phyloP scores from a whole-genome alignment of 2,113 vertebrate genomes.

The Nematolebias whitei region DNA sequence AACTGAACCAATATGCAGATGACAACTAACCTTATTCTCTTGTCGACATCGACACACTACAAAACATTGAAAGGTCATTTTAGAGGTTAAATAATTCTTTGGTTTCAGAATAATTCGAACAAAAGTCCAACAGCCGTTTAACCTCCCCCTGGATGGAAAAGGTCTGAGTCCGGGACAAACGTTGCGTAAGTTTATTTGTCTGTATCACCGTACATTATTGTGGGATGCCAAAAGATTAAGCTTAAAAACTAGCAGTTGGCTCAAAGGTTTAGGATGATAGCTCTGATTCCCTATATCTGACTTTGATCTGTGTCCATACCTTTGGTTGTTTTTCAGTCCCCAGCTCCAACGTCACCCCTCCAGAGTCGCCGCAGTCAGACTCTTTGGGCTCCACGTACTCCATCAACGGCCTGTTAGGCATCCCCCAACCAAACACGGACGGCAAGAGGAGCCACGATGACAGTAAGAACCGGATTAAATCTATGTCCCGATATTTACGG shows the following conservation, averaged over 20 bases:
- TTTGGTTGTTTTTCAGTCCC: conserved; percentile 78
- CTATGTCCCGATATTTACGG: background rate
- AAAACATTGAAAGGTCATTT: background rate
- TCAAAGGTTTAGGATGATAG: conserved; percentile 31
- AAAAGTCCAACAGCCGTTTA: conserved; percentile 91
- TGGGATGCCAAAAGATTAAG: conserved; percentile 35
- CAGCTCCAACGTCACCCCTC: conserved; percentile 89
- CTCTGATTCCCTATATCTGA: conserved; percentile 13
- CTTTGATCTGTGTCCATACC: conserved; percentile 15
- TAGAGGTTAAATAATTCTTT: background rate
- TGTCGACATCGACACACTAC: background rate
- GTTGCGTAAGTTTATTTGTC: conserved; percentile 80
- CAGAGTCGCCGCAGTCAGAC: conserved; percentile 90
- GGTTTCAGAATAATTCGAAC: conserved; percentile 88
- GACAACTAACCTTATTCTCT: background rate
- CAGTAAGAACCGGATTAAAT: conserved; percentile 79
- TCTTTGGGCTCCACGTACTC: conserved; percentile 91
- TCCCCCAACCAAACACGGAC: conserved; percentile 80
- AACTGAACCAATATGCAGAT: conserved; percentile 11
- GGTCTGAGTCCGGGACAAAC: conserved; percentile 88
- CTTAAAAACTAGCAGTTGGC: conserved; percentile 30
- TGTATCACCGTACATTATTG: background rate
- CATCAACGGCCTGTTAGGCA: conserved; percentile 89
- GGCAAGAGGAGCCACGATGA: conserved; percentile 89
- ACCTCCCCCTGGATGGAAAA: conserved; percentile 89